Base-by-base conservation (phyloP, 2,797 vertebrate genomes). In the Eidolon dupreanum region DNA sequence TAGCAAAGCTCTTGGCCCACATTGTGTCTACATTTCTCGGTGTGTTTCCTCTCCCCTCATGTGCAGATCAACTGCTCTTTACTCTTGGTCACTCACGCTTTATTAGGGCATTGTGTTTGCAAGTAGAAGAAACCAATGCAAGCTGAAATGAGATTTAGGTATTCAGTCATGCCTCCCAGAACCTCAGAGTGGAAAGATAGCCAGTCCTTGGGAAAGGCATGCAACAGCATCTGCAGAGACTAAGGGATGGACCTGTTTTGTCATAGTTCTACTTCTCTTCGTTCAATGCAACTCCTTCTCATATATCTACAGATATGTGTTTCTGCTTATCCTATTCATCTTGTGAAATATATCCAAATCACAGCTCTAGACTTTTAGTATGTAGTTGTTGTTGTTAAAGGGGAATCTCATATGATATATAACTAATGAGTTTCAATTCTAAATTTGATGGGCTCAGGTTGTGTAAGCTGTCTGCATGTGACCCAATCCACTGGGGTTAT, bases 11-110 rank as follows among this genome's bases (percentile, higher is more conserved):
- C 4, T 59, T 59, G 36, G 36, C 9, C 63, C 28, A 1, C 24
- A 11, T 2, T 26, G 31, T 0, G 11, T 61, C 15, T 24, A 31
- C 5, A n/a, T 36, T 38, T 84, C 66, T 33, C 13, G 33, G 20
- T 36, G 15, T 15, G 15, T 31, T 85, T 51, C 41, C 15, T 92
- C 1, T 51, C 19, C 65, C 5, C 3, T 59, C 19, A 65, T 12
- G 7, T 22, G 4, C 4, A 36, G 13, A 12, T 20, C 65, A 57
- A 12, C 5, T 51, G 17, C 65, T 28, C 10, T 65, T 65, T 31
- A 41, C 1, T 51, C 5, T 8, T 17, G 8, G 7, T 31, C 43
- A 41, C 4, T 7, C 8, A 0, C 38, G 19, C 0, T 22, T 59
- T 68, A 41, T 43, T 13, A 33, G 8, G 16, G 11, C 1, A 61